Conservation (phyloP, 1,140 invertebrate genomes). For the Trichonephila clavipes region DNA sequence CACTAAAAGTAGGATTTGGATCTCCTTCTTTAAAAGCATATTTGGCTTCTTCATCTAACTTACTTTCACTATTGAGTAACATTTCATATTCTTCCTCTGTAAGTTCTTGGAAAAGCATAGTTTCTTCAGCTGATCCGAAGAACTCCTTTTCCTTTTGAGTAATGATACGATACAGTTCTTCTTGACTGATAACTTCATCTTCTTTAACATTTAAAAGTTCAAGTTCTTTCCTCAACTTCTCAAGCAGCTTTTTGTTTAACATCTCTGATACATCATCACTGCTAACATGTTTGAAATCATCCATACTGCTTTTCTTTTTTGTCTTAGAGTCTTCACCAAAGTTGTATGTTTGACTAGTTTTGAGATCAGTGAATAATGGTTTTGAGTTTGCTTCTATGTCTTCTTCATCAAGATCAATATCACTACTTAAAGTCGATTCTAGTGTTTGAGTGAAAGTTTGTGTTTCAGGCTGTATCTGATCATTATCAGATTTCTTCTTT, state of each 20-base stretch:
- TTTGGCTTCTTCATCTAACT: not conserved
- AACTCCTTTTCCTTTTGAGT: slow-evolving; percentile 43
- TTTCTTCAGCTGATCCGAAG: slow-evolving; percentile 56
- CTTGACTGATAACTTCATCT: slow-evolving; percentile 36
- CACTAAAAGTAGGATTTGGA: slow-evolving; percentile 64
- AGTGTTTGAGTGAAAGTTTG: not conserved
- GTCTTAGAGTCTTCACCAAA: not conserved
- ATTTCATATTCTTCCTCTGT: slow-evolving; percentile 54
- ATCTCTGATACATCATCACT: not conserved
- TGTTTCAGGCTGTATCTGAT: not conserved
- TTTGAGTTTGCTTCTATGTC: slow-evolving; percentile 40
- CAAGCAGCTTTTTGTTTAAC: slow-evolving; percentile 37
- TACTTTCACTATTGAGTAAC: slow-evolving; percentile 41
- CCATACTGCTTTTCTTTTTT: not conserved
- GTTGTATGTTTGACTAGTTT: slow-evolving; percentile 44
- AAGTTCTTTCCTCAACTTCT: slow-evolving; percentile 38
- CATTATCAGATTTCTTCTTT: not conserved
- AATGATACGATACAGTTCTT: slow-evolving; percentile 32
- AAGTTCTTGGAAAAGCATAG: slow-evolving; percentile 29
- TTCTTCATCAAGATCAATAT: not conserved
- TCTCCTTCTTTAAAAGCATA: slow-evolving; percentile 9
- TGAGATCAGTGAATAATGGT: slow-evolving; percentile 58
- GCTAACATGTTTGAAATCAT: not conserved
- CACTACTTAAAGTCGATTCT: not conserved
- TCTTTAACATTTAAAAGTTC: slow-evolving; percentile 14